Conservation (phyloP, 2,797 vertebrate species). For the Gastrophryne carolinensis region DNA sequence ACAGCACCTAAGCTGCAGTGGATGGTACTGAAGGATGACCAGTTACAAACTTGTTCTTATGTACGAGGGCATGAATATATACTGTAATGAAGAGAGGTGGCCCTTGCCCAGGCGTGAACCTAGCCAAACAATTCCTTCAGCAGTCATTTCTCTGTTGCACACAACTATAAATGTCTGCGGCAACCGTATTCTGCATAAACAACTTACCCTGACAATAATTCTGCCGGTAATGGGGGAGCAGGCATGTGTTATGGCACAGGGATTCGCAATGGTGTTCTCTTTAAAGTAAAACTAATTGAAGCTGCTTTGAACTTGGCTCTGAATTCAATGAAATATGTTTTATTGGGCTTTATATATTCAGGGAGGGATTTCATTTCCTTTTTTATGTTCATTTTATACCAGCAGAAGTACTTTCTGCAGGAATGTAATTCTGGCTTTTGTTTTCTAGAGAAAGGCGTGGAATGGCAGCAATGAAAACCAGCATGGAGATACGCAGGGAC, state of each 20-base stretch:
- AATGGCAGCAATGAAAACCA: background rate
- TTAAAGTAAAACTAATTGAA: background rate
- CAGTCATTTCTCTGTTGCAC: too few relatives aligned
- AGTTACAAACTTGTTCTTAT: too few relatives aligned
- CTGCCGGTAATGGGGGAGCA: background rate
- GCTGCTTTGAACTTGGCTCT: slow-evolving; percentile 2
- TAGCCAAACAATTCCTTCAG: too few relatives aligned
- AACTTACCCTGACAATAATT: background rate
- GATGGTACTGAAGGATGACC: too few relatives aligned
- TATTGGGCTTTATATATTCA: slow-evolving; percentile 28
- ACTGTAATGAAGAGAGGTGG: too few relatives aligned
- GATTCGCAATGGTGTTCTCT: background rate
- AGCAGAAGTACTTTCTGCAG: slow-evolving; percentile 21
- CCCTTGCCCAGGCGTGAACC: too few relatives aligned
- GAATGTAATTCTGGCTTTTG: slow-evolving; percentile 24
- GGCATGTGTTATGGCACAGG: background rate
- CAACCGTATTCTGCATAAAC: background rate
- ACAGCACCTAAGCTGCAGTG: too few relatives aligned
- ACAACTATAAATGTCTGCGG: too few relatives aligned
- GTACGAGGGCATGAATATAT: too few relatives aligned
- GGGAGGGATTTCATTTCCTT: slow-evolving; percentile 26
- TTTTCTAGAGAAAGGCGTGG: background rate
- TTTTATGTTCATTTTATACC: slow-evolving; percentile 36
- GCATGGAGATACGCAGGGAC: background rate
- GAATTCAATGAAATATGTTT: slow-evolving; percentile 32